Evolutionary conservation across 2,113 vertebrate genomes (phyloP).

Genomic region (Neodon shergylaensis): DNA sequence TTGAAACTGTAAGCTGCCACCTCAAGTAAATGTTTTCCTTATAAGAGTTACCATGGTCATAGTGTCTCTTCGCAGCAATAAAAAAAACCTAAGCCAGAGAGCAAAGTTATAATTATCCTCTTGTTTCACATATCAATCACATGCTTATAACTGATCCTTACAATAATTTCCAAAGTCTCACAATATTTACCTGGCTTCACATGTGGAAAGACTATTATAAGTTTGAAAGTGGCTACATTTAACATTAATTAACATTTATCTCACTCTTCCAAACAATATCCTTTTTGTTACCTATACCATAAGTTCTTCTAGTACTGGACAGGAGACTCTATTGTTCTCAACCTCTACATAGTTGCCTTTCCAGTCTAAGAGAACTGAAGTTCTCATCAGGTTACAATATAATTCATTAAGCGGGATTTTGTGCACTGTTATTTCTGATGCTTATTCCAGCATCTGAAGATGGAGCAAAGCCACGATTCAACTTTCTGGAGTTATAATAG

Average conservation of each 20-base stretch:
- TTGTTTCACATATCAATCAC: neutral
- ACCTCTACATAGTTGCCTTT: neutral
- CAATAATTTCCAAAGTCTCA: neutral
- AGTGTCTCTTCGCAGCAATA: neutral
- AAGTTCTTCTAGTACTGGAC: neutral
- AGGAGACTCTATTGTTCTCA: neutral
- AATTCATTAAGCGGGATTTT: conserved; percentile 4
- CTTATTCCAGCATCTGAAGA: neutral
- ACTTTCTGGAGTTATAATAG: neutral
- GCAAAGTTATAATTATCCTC: neutral
- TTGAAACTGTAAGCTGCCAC: neutral
- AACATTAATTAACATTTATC: neutral
- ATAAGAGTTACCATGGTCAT: neutral
- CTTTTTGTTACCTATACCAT: neutral
- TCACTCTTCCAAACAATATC: neutral
- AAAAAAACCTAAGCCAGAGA: neutral
- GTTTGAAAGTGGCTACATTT: neutral
- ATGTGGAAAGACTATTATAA: neutral
- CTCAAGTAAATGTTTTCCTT: neutral
- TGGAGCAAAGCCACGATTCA: neutral
- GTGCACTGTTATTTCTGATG: neutral
- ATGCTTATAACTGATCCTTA: neutral
- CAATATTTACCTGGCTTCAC: neutral
- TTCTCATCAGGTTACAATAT: neutral
- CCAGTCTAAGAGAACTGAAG: neutral